These are phyloP conservation scores for Anguilla japonica DNA, from an alignment of 2,113 vertebrate genomes.

Conservation along the genomic window DNA sequence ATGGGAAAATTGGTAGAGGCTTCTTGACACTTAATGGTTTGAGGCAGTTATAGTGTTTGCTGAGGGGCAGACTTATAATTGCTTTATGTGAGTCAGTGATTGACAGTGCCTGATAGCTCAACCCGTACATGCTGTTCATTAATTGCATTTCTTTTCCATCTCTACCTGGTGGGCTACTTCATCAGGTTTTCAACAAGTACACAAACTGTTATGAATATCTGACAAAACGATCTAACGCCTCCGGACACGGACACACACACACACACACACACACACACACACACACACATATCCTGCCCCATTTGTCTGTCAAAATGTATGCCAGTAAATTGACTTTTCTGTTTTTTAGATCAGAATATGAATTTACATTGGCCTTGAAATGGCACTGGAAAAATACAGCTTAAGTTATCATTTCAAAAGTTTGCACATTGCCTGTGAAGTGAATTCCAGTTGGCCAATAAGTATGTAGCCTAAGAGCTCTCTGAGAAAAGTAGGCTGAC, in stretches of 20 bases:
- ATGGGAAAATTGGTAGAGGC: neutral
- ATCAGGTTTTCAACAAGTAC: too few species aligned
- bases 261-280: neutral
- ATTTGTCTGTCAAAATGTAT: neutral
- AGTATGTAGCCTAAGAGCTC: neutral
- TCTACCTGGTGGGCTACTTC: neutral
- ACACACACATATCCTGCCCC: neutral
- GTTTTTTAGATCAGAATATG: conserved; percentile 35
- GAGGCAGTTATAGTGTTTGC: conserved; percentile 37
- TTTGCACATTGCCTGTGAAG: neutral
- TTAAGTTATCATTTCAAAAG: conserved; percentile 35
- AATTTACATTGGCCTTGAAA: conserved; percentile 48
- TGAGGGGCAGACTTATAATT: neutral
- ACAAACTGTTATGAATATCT: neutral
- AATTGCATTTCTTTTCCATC: neutral
- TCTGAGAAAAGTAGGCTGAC: too few species aligned
- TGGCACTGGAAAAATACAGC: conserved; percentile 35
- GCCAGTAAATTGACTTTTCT: neutral
- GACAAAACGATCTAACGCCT: neutral
- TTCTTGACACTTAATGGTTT: neutral
- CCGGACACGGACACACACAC: too few species aligned
- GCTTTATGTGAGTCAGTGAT: neutral
- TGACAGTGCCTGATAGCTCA: neutral
- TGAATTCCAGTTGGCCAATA: neutral
- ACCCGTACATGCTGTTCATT: neutral